Evolutionary conservation across 2,888 invertebrate genomes (phyloP), one percentile per base, ranked within the genome.

Genomic region (Chymomyza caudatula): DNA sequence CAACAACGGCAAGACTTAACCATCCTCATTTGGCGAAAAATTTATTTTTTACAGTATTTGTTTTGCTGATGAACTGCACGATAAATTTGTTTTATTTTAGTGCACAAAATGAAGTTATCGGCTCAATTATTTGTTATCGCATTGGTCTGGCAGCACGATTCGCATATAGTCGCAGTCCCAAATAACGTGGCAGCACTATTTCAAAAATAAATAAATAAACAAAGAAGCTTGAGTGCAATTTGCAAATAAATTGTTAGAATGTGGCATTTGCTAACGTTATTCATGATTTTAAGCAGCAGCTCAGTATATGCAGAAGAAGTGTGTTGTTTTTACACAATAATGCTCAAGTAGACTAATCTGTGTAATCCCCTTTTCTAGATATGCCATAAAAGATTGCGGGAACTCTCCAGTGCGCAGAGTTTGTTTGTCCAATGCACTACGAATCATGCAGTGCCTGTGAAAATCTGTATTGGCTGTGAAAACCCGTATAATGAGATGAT

Each of bases 391-490:
- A 0, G 0, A 3, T 22, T 87, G 2, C 0, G 2, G 0, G 56
- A 76, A n/a, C 52, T 88, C 23, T 85, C 73, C 0, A 4, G 66
- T 11, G 3, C 2, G 0, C 87, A 88, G 51, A 63, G 17, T 1
- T 0, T 8, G 0, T 86, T 87, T 23, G 69, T 87, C 0, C 25
- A 54, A 3, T 88, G 88, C 47, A 71, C 78, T 56, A 86, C 87
- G 3, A 13, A 1, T 0, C 55, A 81, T 47, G 70, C 87, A 0
- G 70, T 86, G 8, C 86, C 87, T 0, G 81, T 86, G 1, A 65
- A 47, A 0, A 58, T 88, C 0, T 88, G 88, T 25, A 60, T 25
- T 1, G 68, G 52, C 1, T 88, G 88, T 60, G 6, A 51, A 0
- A 0, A 0, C 0, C 0, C 15, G 0, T 75, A 73, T 42, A 4